A percentile compares a stretch with the other conserved stretches of the same genome.
Evolutionary conservation across 2,113 vertebrate species (phyloP).

Genomic region (Mus pahari): DNA sequence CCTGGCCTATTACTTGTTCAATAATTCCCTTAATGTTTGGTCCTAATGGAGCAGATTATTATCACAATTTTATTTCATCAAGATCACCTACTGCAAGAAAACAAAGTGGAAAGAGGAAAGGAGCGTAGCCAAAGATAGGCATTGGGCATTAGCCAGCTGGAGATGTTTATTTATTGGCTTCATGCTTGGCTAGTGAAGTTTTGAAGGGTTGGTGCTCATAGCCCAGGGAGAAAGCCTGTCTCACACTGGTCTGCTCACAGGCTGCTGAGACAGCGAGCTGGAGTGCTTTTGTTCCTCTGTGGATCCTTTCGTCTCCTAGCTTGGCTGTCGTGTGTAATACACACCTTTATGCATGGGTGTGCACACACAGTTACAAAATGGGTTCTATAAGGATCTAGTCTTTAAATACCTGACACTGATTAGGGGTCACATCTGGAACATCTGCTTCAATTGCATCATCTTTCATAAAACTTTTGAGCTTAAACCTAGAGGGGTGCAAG

Average conservation of each 20-base stretch:
- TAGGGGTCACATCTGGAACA: too few relatives aligned
- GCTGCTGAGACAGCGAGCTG: not conserved
- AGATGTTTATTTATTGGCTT: conserved; percentile 65
- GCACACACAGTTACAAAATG: not conserved
- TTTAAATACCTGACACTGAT: not conserved
- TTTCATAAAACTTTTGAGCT: not conserved
- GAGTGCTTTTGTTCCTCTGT: conserved; percentile 12
- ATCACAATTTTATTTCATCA: conserved; percentile 85
- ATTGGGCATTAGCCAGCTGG: conserved; percentile 67
- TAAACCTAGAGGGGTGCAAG: not conserved
- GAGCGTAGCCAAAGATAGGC: conserved; percentile 8
- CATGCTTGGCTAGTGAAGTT: conserved; percentile 56
- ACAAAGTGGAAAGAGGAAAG: conserved; percentile 66
- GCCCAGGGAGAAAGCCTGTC: conserved; percentile 42
- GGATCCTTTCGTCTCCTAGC: conserved; percentile 25
- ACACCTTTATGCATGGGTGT: not conserved
- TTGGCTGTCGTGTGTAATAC: not conserved
- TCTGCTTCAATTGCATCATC: not conserved
- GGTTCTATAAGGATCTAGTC: not conserved
- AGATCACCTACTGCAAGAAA: conserved; percentile 81
- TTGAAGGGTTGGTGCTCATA: not conserved
- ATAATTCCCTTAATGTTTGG: conserved; percentile 83
- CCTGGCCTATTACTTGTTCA: conserved; percentile 78
- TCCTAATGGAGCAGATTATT: conserved; percentile 85
- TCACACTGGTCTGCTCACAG: not conserved